These are phyloP conservation scores for Moxostoma hubbsi DNA, from an alignment of 2,797 vertebrate genomes.

Conservation along the genomic window DNA sequence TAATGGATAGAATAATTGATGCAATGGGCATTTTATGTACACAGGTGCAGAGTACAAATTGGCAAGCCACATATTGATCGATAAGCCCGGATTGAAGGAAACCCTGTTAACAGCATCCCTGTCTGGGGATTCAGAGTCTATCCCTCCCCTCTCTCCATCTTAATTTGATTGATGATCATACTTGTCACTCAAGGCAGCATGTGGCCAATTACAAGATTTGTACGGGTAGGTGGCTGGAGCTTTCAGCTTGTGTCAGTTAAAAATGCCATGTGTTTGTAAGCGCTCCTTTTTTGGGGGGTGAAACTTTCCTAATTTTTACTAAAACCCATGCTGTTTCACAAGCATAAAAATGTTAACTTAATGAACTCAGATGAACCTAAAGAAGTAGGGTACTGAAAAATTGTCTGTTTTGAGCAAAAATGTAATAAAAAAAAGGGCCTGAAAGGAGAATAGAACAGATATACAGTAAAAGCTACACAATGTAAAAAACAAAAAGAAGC, in stretches of 20 bases:
- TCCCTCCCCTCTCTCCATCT: conserved; percentile 58
- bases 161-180: conserved; percentile 95
- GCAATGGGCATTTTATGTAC: conserved; percentile 45
- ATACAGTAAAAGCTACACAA: conserved; percentile 22
- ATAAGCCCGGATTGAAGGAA: conserved; percentile 46
- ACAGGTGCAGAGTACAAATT: conserved; percentile 52
- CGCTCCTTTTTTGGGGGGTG: neutral
- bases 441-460: conserved; percentile 55
- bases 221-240: conserved; percentile 60
- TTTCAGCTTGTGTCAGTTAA: conserved; percentile 34
- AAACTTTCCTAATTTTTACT: conserved; percentile 21
- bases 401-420: neutral
- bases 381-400: neutral
- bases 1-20: conserved; percentile 39
- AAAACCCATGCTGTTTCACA: neutral
- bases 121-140: conserved; percentile 26
- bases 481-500: conserved; percentile 48
- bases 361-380: neutral
- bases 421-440: conserved; percentile 35
- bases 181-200: conserved; percentile 90
- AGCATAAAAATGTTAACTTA: neutral
- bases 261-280: conserved; percentile 3
- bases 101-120: conserved; percentile 48
- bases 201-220: conserved; percentile 79
- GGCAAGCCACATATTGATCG: conserved; percentile 43